phyloP scores from a whole-genome alignment of 2,797 vertebrate species.

The Oreortyx pictus region DNA sequence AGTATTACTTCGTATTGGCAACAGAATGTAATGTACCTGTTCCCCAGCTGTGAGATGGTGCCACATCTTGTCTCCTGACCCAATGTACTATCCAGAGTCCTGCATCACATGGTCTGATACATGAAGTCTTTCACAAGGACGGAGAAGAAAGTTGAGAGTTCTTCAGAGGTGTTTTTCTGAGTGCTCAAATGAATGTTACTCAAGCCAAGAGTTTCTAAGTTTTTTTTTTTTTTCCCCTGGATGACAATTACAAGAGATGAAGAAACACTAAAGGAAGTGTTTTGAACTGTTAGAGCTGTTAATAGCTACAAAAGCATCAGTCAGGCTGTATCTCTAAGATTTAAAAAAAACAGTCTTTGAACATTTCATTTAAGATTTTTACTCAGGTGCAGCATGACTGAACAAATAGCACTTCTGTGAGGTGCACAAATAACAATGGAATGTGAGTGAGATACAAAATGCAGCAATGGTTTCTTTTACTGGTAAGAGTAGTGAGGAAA shows the following conservation, averaged over 20 bases:
- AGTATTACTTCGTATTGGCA: neutral
- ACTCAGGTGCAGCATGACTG: neutral
- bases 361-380: slow-evolving; percentile 28
- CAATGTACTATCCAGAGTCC: slow-evolving; percentile 7
- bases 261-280: slow-evolving; percentile 20
- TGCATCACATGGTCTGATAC: slow-evolving; percentile 33
- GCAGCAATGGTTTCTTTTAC: neutral
- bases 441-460: neutral
- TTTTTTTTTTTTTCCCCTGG: slow-evolving; percentile 20
- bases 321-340: slow-evolving; percentile 40
- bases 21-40: slow-evolving; percentile 10
- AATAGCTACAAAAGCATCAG: slow-evolving; percentile 22
- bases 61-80: slow-evolving; percentile 54
- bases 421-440: neutral
- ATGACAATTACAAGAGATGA: neutral
- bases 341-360: neutral
- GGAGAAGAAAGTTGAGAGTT: slow-evolving; percentile 23
- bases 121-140: slow-evolving; percentile 23
- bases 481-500: neutral
- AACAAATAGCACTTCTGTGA: neutral
- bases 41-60: neutral
- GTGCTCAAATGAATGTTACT: slow-evolving; percentile 28
- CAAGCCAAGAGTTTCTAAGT: neutral
- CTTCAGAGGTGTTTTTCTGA: slow-evolving; percentile 55
- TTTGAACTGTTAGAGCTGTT: slow-evolving; percentile 12